These are phyloP conservation scores for Gisinianus flammeolus DNA, from an alignment of 2,888 invertebrate genomes.

Conservation along the genomic window DNA sequence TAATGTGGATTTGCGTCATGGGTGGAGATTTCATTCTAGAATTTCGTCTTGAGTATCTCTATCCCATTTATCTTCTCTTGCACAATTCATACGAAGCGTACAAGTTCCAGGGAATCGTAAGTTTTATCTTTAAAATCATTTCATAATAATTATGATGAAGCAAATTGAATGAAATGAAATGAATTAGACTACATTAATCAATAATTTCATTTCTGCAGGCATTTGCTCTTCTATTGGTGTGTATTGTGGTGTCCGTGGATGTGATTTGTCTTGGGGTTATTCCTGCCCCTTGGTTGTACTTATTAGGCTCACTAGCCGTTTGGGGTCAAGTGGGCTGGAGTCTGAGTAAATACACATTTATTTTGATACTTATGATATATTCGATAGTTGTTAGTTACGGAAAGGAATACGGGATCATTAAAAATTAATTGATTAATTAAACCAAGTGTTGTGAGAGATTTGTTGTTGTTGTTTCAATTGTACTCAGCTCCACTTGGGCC, in stretches of 20 bases:
- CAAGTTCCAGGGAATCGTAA: conserved; percentile 59
- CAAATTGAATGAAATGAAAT: too few relatives aligned
- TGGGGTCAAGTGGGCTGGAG: conserved; percentile 58
- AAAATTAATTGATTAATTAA: neutral
- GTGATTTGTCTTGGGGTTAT: conserved; percentile 58
- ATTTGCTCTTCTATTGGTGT: conserved; percentile 58
- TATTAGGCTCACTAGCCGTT: conserved; percentile 56
- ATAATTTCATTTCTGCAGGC: conserved; percentile 53
- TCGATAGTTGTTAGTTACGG: too few relatives aligned
- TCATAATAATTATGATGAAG: too few relatives aligned
- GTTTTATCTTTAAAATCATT: conserved; percentile 37
- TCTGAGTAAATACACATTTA: conserved; percentile 20
- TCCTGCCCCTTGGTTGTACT: conserved; percentile 58
- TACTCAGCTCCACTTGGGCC: conserved; percentile 53
- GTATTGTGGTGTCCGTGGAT: conserved; percentile 59
- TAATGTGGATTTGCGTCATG: conserved; percentile 59
- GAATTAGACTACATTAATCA: too few relatives aligned
- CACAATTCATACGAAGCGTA: conserved; percentile 59
- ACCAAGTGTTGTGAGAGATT: neutral
- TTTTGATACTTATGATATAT: too few relatives aligned
- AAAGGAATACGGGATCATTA: neutral
- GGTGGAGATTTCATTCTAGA: conserved; percentile 58
- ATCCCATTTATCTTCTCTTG: conserved; percentile 58
- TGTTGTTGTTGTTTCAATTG: neutral
- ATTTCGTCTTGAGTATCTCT: conserved; percentile 59